Evolutionary conservation across 2,797 vertebrate species (phyloP).

Genomic region (Oreochromis grahami): DNA sequence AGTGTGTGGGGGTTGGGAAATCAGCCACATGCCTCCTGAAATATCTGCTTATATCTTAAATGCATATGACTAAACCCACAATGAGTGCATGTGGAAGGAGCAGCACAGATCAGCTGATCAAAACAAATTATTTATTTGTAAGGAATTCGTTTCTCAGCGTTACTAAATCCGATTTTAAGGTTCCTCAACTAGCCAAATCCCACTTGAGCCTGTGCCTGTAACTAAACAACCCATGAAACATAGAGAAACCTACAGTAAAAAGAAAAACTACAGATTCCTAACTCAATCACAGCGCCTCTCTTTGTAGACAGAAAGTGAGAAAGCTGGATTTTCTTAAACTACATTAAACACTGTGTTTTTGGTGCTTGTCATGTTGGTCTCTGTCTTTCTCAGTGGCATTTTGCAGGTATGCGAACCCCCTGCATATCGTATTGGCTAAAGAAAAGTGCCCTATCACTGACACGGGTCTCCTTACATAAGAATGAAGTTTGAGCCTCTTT

Average conservation of each 20-base stretch:
- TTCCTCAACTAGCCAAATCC: not conserved
- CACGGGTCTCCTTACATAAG: not conserved
- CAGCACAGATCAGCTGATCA: not conserved
- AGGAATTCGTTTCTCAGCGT: not conserved
- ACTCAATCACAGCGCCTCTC: not conserved
- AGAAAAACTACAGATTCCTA: not conserved
- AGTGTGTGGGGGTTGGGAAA: not conserved
- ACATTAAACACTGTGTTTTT: not conserved
- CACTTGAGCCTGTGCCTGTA: not conserved
- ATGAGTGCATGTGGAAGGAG: not conserved
- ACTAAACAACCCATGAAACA: not conserved
- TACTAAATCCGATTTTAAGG: not conserved
- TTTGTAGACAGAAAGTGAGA: not conserved
- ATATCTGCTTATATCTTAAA: not conserved
- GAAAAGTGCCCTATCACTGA: not conserved
- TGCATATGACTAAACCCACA: not conserved
- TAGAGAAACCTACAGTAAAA: not conserved
- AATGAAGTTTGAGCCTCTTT: not conserved
- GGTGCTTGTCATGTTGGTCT: not conserved
- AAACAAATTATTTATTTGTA: not conserved
- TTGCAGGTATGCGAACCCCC: not conserved
- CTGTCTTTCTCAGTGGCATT: not conserved
- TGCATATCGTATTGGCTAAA: not conserved
- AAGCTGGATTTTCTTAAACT: not conserved
- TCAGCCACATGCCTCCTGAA: not conserved